Conservation (phyloP, 2,888 invertebrate genomes). For the Xiphydria camelus region DNA sequence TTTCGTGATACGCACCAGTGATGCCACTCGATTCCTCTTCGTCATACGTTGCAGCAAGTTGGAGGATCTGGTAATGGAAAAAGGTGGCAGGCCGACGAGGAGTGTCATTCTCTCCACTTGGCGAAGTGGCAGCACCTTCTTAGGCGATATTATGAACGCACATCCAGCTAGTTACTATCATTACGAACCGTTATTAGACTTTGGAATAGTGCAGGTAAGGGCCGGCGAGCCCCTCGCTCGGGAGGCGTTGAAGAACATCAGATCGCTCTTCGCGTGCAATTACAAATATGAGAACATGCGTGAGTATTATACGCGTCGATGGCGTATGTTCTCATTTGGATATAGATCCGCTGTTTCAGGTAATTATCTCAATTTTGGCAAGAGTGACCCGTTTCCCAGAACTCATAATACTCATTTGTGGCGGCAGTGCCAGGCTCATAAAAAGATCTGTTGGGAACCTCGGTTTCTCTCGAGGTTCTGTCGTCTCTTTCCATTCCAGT, state of each 20-base stretch:
- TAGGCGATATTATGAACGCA: constrained; percentile 82
- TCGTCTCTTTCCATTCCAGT: constrained; percentile 83
- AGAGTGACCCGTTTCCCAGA: constrained; percentile 76
- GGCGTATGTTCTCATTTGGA: too few relatives aligned
- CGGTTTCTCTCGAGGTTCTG: constrained; percentile 79
- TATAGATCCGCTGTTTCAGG: constrained; percentile 52
- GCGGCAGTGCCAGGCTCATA: constrained; percentile 74
- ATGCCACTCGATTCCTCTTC: too few relatives aligned
- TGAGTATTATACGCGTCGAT: too few relatives aligned
- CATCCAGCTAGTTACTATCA: constrained; percentile 88
- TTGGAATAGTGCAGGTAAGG: constrained; percentile 80
- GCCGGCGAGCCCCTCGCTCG: constrained; percentile 73
- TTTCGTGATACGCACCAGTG: too few relatives aligned
- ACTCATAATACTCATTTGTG: constrained; percentile 84
- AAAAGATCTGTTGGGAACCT: constrained; percentile 69
- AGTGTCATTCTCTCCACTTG: constrained; percentile 85
- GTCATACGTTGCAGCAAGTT: constrained; percentile 62
- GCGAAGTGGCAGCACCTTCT: constrained; percentile 88
- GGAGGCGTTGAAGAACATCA: constrained; percentile 69
- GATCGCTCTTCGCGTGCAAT: constrained; percentile 76
- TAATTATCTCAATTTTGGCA: constrained; percentile 78
- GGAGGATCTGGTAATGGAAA: constrained; percentile 70
- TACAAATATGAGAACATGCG: constrained; percentile 73
- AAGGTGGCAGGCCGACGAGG: constrained; percentile 72
- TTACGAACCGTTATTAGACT: constrained; percentile 84